These are phyloP conservation scores for Pangasianodon gigas DNA, from an alignment of 2,113 vertebrate species.

Conservation along the genomic window DNA sequence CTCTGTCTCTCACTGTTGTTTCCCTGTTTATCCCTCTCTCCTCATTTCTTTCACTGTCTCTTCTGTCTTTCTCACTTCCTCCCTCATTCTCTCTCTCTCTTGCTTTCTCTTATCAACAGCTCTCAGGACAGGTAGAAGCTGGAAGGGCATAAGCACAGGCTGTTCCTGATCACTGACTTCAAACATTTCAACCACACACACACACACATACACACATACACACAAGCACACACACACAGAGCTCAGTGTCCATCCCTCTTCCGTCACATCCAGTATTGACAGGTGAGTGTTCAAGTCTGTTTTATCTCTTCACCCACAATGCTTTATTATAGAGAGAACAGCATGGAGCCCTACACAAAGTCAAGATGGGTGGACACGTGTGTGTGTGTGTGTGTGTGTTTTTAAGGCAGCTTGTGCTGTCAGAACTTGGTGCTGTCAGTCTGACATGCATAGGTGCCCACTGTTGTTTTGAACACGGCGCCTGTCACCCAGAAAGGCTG, in stretches of 20 bases:
- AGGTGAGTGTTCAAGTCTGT: conserved; percentile 43
- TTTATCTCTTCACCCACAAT: conserved; percentile 37
- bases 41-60: neutral
- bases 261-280: conserved; percentile 33
- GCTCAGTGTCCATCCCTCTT: neutral
- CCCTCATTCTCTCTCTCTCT: neutral
- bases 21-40: neutral
- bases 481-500: conserved; percentile 48
- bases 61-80: neutral
- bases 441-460: conserved; percentile 46
- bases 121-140: conserved; percentile 67
- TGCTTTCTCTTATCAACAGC: conserved; percentile 66
- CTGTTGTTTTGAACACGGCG: conserved; percentile 38
- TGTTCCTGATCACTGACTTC: conserved; percentile 41
- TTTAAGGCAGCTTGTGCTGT: conserved; percentile 50
- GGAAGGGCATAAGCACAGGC: conserved; percentile 62
- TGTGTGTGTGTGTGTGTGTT: conserved; percentile 58
- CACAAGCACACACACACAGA: conserved; percentile 29
- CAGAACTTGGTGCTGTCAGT: conserved; percentile 43
- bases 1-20: neutral
- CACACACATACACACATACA: conserved; percentile 46
- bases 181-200: conserved; percentile 48
- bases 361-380: conserved; percentile 23
- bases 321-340: conserved; percentile 27
- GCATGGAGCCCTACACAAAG: conserved; percentile 5